Evolutionary conservation across 1,140 invertebrate species (phyloP).

Genomic region (Ephestia elutella): DNA sequence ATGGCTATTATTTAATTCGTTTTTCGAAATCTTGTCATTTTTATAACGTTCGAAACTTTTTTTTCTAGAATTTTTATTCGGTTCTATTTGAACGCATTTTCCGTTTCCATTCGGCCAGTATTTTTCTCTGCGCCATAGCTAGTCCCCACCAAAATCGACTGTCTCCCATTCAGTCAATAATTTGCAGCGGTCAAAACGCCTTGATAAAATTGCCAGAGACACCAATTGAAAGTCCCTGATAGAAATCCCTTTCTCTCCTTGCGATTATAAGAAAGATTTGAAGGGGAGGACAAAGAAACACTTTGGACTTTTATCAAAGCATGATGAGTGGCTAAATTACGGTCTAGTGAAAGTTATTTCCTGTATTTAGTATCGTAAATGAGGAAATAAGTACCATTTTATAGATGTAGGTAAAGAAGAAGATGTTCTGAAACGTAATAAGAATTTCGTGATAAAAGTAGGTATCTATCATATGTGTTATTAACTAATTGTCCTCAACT

Average conservation of each 20-base stretch:
- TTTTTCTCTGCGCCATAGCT: too few species aligned
- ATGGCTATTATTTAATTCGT: too few species aligned
- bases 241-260: neutral
- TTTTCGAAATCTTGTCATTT: too few species aligned
- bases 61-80: too few species aligned
- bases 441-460: too few species aligned
- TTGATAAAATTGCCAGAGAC: neutral
- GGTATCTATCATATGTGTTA: too few species aligned
- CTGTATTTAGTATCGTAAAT: neutral
- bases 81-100: too few species aligned
- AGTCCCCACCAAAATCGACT: neutral
- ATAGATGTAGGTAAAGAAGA: too few species aligned
- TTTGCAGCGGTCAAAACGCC: neutral
- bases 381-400: too few species aligned
- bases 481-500: too few species aligned
- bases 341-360: neutral
- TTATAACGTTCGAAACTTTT: too few species aligned
- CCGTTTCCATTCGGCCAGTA: neutral
- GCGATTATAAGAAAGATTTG: neutral
- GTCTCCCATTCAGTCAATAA: neutral
- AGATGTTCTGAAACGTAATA: too few species aligned
- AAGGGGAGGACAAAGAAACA: neutral
- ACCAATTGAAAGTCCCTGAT: neutral
- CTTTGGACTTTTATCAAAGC: neutral
- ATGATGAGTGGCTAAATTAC: neutral